These are phyloP conservation scores for Sternotherus odoratus DNA, from an alignment of 2,797 vertebrate species.

Conservation along the genomic window DNA sequence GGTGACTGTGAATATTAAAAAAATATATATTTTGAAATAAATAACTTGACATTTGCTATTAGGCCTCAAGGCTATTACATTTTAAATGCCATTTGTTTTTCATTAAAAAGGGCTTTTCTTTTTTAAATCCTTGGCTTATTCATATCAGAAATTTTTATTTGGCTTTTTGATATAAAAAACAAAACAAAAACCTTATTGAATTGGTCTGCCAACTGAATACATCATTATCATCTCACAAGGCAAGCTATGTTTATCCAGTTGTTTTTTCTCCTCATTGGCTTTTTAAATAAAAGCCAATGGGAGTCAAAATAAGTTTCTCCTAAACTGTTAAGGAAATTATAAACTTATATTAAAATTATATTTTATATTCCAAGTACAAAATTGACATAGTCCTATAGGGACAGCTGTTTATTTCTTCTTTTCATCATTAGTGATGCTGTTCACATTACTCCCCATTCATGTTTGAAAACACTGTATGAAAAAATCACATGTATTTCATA, in stretches of 20 bases:
- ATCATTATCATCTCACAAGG: constrained; percentile 20
- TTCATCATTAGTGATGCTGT: not conserved
- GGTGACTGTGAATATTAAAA: constrained; percentile 27
- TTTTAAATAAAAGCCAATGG: not conserved
- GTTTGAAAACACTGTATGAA: constrained; percentile 11
- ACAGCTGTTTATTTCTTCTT: not conserved
- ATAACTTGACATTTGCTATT: constrained; percentile 59
- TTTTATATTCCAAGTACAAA: not conserved
- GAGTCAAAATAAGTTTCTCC: constrained; percentile 4
- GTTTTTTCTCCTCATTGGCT: not conserved
- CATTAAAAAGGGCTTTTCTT: constrained; percentile 66
- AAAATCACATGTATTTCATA: not conserved
- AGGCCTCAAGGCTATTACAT: constrained; percentile 53
- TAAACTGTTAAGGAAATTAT: not conserved
- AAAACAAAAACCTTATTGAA: not conserved
- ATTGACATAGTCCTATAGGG: not conserved
- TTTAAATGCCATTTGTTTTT: constrained; percentile 73
- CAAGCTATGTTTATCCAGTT: not conserved
- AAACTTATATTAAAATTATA: not conserved
- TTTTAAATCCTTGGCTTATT: constrained; percentile 58
- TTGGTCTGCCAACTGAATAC: constrained; percentile 35
- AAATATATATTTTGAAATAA: constrained; percentile 24
- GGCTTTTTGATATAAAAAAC: not conserved
- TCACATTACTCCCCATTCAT: not conserved
- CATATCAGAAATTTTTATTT: constrained; percentile 58